These are phyloP conservation scores for Dicentrarchus labrax DNA, from an alignment of 2,113 vertebrate genomes.

Conservation along the genomic window DNA sequence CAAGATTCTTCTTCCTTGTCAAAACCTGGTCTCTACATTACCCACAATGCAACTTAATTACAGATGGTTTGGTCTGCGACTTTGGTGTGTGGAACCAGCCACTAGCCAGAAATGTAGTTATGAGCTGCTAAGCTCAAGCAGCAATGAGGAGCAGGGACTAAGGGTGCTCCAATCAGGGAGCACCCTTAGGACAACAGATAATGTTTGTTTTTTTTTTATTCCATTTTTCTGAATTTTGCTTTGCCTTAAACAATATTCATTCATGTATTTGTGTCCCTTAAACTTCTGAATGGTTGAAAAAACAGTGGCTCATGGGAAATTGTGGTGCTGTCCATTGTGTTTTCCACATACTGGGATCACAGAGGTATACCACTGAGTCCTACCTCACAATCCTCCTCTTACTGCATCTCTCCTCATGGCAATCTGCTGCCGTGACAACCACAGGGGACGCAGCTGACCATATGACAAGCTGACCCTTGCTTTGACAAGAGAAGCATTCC, in stretches of 20 bases:
- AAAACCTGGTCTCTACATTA: neutral
- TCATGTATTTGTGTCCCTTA: conserved; percentile 36
- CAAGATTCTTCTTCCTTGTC: neutral
- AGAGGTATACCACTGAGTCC: conserved; percentile 25
- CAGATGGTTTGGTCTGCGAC: neutral
- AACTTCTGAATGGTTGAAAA: conserved; percentile 50
- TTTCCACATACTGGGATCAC: conserved; percentile 30
- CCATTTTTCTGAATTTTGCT: neutral
- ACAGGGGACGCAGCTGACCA: conserved; percentile 68
- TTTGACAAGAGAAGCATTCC: conserved; percentile 68
- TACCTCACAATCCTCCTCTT: conserved; percentile 16
- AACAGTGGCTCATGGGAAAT: conserved; percentile 44
- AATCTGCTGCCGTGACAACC: conserved; percentile 73
- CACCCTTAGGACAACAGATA: too few relatives aligned
- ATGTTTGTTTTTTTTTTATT: neutral
- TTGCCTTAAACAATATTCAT: conserved; percentile 32
- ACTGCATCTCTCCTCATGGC: conserved; percentile 49
- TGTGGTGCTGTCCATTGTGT: conserved; percentile 24
- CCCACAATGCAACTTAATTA: neutral
- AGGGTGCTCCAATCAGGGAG: too few relatives aligned
- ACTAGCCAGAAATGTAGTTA: neutral
- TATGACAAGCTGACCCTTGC: conserved; percentile 71
- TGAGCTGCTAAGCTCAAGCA: neutral
- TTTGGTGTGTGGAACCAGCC: neutral
- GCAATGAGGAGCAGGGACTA: too few relatives aligned